Conservation (phyloP, 2,797 vertebrate genomes). For the Tapera naevia region DNA sequence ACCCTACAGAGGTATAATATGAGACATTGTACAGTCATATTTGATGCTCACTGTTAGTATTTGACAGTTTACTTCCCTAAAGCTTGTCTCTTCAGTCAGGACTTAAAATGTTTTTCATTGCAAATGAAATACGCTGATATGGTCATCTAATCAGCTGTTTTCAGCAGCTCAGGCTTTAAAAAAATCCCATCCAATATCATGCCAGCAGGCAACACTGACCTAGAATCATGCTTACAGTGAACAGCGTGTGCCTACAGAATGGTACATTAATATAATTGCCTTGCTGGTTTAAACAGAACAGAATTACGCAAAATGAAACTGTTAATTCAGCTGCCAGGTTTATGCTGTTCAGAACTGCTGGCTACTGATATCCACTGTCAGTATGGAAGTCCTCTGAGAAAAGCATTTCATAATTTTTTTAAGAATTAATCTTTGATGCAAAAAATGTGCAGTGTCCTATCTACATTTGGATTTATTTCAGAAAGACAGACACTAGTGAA, state of each 20-base stretch:
- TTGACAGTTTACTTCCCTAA: not conserved
- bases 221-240: not conserved
- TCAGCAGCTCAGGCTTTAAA: not conserved
- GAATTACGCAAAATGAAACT: slow-evolving; percentile 18
- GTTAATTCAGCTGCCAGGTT: slow-evolving; percentile 7
- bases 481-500: not conserved
- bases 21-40: not conserved
- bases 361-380: not conserved
- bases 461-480: not conserved
- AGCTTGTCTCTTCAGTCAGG: not conserved
- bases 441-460: not conserved
- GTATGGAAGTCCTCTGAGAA: not conserved
- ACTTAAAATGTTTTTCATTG: not conserved
- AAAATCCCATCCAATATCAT: not conserved
- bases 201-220: slow-evolving; percentile 9
- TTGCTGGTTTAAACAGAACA: not conserved
- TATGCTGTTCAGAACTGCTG: not conserved
- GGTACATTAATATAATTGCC: not conserved
- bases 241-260: not conserved
- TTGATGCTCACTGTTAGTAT: not conserved
- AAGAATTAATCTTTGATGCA: not conserved
- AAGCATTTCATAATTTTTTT: not conserved
- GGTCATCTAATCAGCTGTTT: not conserved
- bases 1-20: not conserved
- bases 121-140: not conserved